Conservation (phyloP, 2,888 invertebrate genomes). For the Pteria penguin region DNA sequence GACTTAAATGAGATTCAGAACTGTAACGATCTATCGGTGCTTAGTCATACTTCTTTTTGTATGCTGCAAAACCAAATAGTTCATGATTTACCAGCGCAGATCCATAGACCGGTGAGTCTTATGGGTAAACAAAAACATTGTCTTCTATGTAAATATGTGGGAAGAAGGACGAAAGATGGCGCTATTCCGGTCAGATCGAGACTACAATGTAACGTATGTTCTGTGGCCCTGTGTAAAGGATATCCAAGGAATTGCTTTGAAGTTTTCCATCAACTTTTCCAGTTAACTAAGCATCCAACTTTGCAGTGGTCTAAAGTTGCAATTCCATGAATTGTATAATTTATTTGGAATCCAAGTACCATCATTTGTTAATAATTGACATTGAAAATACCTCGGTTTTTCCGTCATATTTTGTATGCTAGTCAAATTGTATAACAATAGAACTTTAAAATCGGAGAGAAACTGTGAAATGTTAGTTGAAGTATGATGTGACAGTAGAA, state of each 20-base stretch:
- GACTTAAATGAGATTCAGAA: not conserved
- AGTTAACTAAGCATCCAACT: conserved; percentile 11
- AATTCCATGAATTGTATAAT: no score
- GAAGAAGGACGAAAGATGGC: conserved; percentile 10
- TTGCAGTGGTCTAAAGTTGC: no score
- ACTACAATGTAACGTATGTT: conserved; percentile 25
- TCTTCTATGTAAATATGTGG: conserved; percentile 20
- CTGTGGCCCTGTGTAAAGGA: conserved; percentile 28
- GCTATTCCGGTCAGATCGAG: not conserved
- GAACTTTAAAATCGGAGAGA: no score
- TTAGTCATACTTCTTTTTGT: not conserved
- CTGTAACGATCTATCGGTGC: not conserved
- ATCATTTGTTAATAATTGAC: no score
- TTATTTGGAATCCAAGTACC: no score
- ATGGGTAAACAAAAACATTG: conserved; percentile 18
- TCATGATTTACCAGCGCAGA: not conserved
- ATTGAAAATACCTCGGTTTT: no score
- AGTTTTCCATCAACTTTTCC: conserved; percentile 16
- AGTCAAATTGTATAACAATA: no score
- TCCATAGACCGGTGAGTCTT: conserved; percentile 1
- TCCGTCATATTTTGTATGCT: no score
- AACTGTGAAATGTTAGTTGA: no score
- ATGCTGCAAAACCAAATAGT: not conserved
- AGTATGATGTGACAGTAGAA: no score
- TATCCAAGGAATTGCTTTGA: conserved; percentile 26